Base-by-base conservation (phyloP, 2,888 invertebrate species). In the Aphodius sticticus region DNA sequence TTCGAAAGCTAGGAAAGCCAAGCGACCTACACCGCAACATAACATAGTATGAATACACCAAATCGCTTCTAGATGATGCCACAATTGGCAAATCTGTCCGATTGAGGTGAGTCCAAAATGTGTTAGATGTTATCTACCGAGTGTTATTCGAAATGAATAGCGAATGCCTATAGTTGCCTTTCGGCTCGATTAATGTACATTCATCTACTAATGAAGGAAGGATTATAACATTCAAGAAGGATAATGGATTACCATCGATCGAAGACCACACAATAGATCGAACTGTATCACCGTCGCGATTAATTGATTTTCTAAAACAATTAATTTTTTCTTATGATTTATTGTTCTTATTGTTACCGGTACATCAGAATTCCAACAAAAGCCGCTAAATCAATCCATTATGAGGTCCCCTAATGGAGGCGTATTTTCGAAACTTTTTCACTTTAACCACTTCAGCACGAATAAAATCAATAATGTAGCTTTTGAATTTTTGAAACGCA, bases 291-390 rank as follows among this genome's bases (percentile, higher is more conserved):
- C 26, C 26, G 26, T 26, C 26, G 26, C 53, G 53, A 53, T 53
- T 53, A 53, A 53, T 53, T 53, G 53, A 53, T 53, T 53, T 53
- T 53, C 53, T 53, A 53, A 53, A 53, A 53, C 53, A 53, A 53
- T 53, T 53, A 7, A 12, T 53, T 53, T 53, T 53, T 53, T 53
- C 53, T 12, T 53, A 53, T 53, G 53, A 53, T 53, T 53, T 53
- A 53, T 53, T 53, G 6, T 53, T 12, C 53, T 53, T 53, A 53
- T 53, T 53, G 53, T 53, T 53, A 53, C 53, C 53, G 12, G 53
- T 53, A 53, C 7, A 53, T 53, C 7, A 53, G 53, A 53, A 53
- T 53, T 53, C 53, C 53, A 53, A 53, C 53, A 53, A 53, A 53
- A 53, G 53, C 9, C 53, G 53, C 12, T 53, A 53, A 53, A 53